These are phyloP conservation scores for Papilio machaon DNA, from an alignment of 1,140 invertebrate species.

Conservation along the genomic window DNA sequence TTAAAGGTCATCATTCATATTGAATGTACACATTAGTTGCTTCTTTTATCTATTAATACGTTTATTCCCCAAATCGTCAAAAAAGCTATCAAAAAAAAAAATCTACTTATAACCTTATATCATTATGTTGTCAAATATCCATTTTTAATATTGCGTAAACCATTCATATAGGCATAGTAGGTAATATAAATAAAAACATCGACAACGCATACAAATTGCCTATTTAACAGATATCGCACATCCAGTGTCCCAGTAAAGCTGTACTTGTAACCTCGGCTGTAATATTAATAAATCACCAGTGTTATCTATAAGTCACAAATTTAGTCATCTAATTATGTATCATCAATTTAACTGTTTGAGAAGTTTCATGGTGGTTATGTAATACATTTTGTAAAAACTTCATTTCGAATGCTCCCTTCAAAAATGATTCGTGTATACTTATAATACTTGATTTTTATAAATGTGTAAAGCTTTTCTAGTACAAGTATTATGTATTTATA, in stretches of 20 bases:
- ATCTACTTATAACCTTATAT: background rate
- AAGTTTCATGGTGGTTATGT: constrained; percentile 22
- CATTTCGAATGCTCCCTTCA: background rate
- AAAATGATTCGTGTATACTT: background rate
- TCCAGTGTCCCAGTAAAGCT: constrained; percentile 31
- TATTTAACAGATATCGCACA: constrained; percentile 49
- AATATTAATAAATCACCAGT: constrained; percentile 40
- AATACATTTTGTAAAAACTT: background rate
- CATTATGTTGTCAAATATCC: constrained; percentile 31
- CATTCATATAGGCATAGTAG: constrained; percentile 26
- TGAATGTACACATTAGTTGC: too few species aligned
- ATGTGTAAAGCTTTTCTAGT: too few species aligned
- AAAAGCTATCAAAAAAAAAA: background rate
- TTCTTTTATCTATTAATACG: too few species aligned
- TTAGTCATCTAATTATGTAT: constrained; percentile 32
- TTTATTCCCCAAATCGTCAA: too few species aligned
- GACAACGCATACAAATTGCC: constrained; percentile 58
- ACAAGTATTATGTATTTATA: too few species aligned
- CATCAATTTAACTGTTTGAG: constrained; percentile 31
- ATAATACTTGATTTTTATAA: too few species aligned
- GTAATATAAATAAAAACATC: constrained; percentile 52
- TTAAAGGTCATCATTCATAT: too few species aligned
- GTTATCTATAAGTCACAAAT: constrained; percentile 35
- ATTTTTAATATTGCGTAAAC: constrained; percentile 33
- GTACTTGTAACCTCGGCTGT: constrained; percentile 40